These are phyloP conservation scores for Brenthis hecate DNA, from an alignment of 2,888 invertebrate genomes.

Conservation along the genomic window DNA sequence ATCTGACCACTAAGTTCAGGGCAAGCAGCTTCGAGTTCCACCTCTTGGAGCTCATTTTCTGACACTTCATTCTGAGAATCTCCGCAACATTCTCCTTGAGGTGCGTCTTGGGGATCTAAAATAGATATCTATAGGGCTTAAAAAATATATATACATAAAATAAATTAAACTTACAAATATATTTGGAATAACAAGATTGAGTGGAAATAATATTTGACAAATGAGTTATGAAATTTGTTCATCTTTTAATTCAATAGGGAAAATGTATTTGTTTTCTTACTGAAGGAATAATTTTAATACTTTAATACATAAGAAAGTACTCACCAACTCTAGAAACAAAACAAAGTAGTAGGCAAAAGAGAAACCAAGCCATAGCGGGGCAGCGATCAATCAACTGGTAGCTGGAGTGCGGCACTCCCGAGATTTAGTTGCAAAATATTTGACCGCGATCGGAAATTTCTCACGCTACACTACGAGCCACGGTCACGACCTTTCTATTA, in stretches of 20 bases:
- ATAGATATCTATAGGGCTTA: constrained; percentile 22
- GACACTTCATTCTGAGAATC: constrained; percentile 42
- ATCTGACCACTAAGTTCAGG: constrained; percentile 75
- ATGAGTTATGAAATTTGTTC: no score
- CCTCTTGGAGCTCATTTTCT: constrained; percentile 53
- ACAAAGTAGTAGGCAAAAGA: constrained; percentile 45
- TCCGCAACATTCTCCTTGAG: constrained; percentile 43
- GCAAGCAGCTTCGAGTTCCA: constrained; percentile 63
- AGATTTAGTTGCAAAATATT: constrained; percentile 55
- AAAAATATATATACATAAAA: neutral
- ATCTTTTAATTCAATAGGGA: no score
- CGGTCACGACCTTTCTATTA: constrained; percentile 61
- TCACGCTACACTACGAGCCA: constrained; percentile 58
- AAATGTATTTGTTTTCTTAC: neutral
- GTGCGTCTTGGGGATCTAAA: constrained; percentile 68
- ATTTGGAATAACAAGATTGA: no score
- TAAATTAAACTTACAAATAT: neutral
- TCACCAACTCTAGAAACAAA: constrained; percentile 48
- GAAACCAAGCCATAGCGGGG: constrained; percentile 44
- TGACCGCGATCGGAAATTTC: constrained; percentile 63
- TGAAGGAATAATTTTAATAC: neutral
- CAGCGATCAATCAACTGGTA: constrained; percentile 43
- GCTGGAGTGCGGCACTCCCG: constrained; percentile 48
- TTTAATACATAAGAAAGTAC: constrained; percentile 38
- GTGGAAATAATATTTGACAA: no score